Evolutionary conservation across 2,797 vertebrate genomes (phyloP), one percentile per base, ranked within the genome.

Genomic region (Gadopsis marmoratus): DNA sequence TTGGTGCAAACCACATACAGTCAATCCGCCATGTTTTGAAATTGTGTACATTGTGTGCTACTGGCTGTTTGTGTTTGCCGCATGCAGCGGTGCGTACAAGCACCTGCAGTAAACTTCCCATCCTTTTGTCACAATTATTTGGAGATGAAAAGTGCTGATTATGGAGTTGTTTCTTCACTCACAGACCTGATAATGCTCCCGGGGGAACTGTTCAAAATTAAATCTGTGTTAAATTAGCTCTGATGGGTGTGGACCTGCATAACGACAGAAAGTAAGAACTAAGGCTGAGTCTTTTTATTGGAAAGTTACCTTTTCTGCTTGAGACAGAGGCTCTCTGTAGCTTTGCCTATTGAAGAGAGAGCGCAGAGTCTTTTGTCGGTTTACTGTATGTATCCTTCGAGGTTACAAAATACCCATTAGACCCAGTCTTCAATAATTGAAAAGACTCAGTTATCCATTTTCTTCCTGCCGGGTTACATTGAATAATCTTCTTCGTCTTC

Each of bases 1-100:
- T 89, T 90, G 76, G 72, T 78, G 64, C 56, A 76, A 84, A 82
- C 79, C 83, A 82, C 85, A 82, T 48, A 53, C 39, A 83, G 83
- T 67, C 76, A n/a, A 19, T 70, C 71, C 70, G 12, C 74, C 45
- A 39, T 59, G 55, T 82, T 73, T 73, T 31, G 55, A 81, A 70
- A 67, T 16, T 19, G 65, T 72, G 56, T 74, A n/a, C 63, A 31
- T 17, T 41, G n/a, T 43, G 54, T 17, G 48, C 62, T 47, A 2
- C 31, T 80, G 35, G 47, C 29, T 67, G 79, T 37, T 37, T 74
- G 33, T n/a, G 58, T 78, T 76, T 50, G 51, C 70, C 29, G 65
- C 53, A 56, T 76, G 84, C 43, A 23, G 58, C 50, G 39, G n/a
- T 3, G 33, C 9, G 3, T 2, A 45, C n/a, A 9, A 39, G 16